Evolutionary conservation across 2,888 invertebrate genomes (phyloP), one percentile per base, ranked within the genome.

Genomic region (Cataglyphis altisquamis): DNA sequence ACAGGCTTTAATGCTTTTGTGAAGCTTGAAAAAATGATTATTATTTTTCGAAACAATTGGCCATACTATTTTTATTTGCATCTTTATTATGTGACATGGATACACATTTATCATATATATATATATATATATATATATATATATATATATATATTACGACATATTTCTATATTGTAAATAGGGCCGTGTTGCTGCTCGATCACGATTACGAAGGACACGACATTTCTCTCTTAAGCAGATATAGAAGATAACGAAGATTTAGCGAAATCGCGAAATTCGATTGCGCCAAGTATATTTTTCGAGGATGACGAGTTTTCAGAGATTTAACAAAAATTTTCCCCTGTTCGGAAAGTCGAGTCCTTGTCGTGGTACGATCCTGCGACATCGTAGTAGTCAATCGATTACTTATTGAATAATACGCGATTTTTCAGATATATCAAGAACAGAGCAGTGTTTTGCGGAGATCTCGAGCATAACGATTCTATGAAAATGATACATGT

Each of bases 211-310:
- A 64, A 55, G 77, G 75, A 75, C 77, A 63, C 81, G 78, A 81
- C 81, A 41, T 77, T 81, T 81, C 52, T 81, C 81, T 77, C 77
- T 6, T 39, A 52, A 60, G 78, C 55, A 39, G 18, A 25, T 52
- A 5, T 74, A 81, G 77, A 55, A 29, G 9, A 73, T 73, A 75
- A 80, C 8, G 45, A 36, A 72, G 70, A 83, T 70, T 83, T 52
- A 78, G 77, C 48, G 63, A 78, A 32, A 57, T 78, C 80, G 82
- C 57, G 45, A 80, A 66, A 82, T 80, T 81, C 52, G 82, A 52
- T 78, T 80, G 80, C 78, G 77, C 55, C 77, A 52, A 81, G 41
- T 81, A 82, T 82, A 82, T 82, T 82, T 82, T 82, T 82, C 45
- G 80, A 82, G 25, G 36, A 64, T 66, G 66, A 78, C 82, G 45